Evolutionary conservation across 2,888 invertebrate species (phyloP), one percentile per base, ranked within the genome.

Genomic region (Drepanosiphum platanoidis): DNA sequence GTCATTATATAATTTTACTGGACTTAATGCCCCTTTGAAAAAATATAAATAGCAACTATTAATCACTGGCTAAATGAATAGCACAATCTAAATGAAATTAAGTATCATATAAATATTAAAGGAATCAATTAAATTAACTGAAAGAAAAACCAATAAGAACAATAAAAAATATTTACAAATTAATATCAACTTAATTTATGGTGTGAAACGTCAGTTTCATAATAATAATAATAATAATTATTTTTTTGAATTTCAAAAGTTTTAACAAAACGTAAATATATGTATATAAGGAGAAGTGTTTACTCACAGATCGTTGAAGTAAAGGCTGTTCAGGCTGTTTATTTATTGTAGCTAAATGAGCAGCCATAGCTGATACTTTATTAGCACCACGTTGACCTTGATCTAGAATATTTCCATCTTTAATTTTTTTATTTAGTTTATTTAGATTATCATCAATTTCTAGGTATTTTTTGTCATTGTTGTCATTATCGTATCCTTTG

Each of bases 331-430:
- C 87, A 9, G 86, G 82, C 32, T 81, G 82, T 68, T 87, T 86
- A 86, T 87, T 87, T 68, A 86, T 78, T 1, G 86, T 92, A 79
- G 92, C 91, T 89, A 95, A 92, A 88, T 96, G 92, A 89, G 95
- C 95, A n/a, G 96, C 96, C 91, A 97, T 94, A 86, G 94, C 94
- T 61, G 96, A 96, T 15, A 97, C 96, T 90, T 95, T 95, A 89
- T 94, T 94, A 87, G 91, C 91, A 77, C 93, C 93, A 36, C 91
- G 90, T 88, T 90, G 92, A 42, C 94, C 92, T 89, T 91, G 90
- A 88, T 94, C 94, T 88, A 94, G 90, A 77, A 92, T 91, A 88
- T 92, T 93, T 89, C 96, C 96, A 91, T 96, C 95, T 90, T 93
- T 94, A 87, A 95, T 90, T 90, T 94, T 94, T 89, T 92, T 92